Evolutionary conservation across 2,888 invertebrate genomes (phyloP).

Genomic region (Pyrochroa serraticornis): DNA sequence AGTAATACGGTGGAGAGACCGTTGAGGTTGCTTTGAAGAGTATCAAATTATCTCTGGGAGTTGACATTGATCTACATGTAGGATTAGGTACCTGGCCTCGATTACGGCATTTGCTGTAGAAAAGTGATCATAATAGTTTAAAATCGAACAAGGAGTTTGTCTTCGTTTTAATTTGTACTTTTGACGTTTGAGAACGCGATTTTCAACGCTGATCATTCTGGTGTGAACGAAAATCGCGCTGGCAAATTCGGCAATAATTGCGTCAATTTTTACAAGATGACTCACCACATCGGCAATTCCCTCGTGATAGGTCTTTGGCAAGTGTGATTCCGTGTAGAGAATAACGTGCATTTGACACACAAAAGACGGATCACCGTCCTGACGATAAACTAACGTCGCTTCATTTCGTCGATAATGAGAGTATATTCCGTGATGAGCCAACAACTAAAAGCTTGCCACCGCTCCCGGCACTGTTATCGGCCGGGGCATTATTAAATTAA

Average conservation of each 20-base stretch:
- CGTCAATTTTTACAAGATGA: constrained; percentile 1
- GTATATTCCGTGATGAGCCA: constrained; percentile 20
- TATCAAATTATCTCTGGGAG: constrained; percentile 21
- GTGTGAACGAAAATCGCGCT: too few species aligned
- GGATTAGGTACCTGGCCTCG: too few species aligned
- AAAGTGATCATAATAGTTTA: too few species aligned
- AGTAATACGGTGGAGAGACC: constrained; percentile 23
- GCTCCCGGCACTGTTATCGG: background rate
- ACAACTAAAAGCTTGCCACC: constrained; percentile 31
- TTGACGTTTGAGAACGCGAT: too few species aligned
- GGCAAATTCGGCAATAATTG: too few species aligned
- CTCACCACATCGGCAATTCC: constrained; percentile 22
- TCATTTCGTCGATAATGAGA: constrained; percentile 41
- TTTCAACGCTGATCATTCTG: too few species aligned
- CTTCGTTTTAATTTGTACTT: too few species aligned
- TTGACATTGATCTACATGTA: constrained; percentile 22
- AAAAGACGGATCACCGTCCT: constrained; percentile 46
- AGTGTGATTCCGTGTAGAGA: constrained; percentile 45
- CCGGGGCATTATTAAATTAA: constrained; percentile 31
- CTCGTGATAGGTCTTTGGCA: constrained; percentile 20
- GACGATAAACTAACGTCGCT: constrained; percentile 45
- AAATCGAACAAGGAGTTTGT: too few species aligned
- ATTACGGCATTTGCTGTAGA: too few species aligned
- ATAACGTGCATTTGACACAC: constrained; percentile 46
- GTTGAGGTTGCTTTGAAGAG: constrained; percentile 30